Base-by-base conservation (phyloP, 2,797 vertebrate species). In the Anguilla marmorata region DNA sequence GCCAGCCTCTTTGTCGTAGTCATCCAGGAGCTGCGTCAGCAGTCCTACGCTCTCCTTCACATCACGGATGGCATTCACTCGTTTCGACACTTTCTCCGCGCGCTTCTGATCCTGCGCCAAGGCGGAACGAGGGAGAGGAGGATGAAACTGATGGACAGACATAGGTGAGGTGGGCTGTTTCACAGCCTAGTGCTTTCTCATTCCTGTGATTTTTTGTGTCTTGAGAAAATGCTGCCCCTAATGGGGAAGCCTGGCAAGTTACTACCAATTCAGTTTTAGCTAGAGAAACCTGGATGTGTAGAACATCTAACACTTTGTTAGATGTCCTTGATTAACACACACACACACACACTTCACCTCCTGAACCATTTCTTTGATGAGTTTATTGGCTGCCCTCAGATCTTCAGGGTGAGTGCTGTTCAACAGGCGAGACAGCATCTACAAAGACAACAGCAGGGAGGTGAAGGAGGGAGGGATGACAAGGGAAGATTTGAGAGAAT, bases 341-440 rank as follows among this genome's bases (percentile, higher is more conserved):
- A 50, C 41, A 48, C 41, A 69, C 37, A 33, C 30, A 80, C 33
- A 19, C 37, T 92, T 93, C 90, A 99, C 98, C 97, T 99, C 98
- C 93, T 99, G 98, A 88, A 99, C 98, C 98, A 99, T 99, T 95
- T 99, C 98, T 94, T 99, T 99, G 90, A 99, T 99, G 88, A 99
- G 97, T 91, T 98, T 98, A 95, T 99, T 99, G 93, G 98, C 98
- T 24, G 98, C 98, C 87, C 97, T 95, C 66, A 99, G 96, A 93
- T 99, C 98, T 93, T 99, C 98, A 0, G 98, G 98, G 80, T 99
- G 97, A 74, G 97, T 96, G 94, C 98, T 99, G 93, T 98, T 99
- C 90, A 99, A 94, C 69, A 99, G 96, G 79, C 97, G 97, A 85
- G 98, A 97, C 93, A 99, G 95, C 89, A 93, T 98, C 98, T 99